A percentile compares a stretch with the other conserved stretches of the same genome.
phyloP scores from a whole-genome alignment of 2,113 vertebrate species.

The Antechinus flavipes region DNA sequence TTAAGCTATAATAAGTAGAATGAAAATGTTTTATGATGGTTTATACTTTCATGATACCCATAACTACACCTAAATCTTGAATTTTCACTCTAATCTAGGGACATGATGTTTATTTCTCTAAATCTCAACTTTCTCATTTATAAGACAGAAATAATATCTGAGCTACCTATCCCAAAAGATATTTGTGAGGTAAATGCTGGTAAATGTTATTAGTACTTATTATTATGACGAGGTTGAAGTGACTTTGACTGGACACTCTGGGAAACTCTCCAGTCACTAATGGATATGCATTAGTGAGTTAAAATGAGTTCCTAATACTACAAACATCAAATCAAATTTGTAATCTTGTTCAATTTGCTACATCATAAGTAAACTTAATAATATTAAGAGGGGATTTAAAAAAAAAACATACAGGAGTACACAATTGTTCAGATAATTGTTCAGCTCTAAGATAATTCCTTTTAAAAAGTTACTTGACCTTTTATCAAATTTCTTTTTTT shows the following conservation, averaged over 20 bases:
- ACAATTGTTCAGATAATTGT: not conserved
- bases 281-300: not conserved
- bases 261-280: not conserved
- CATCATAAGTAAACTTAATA: no score
- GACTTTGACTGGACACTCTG: not conserved
- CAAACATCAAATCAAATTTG: not conserved
- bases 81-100: not conserved
- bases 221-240: not conserved
- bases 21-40: not conserved
- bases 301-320: not conserved
- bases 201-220: not conserved
- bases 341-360: not conserved
- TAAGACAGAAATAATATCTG: not conserved
- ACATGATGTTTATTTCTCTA: not conserved
- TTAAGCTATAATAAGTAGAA: not conserved
- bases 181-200: not conserved
- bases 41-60: not conserved
- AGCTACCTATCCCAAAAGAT: not conserved
- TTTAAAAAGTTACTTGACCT: not conserved
- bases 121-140: not conserved
- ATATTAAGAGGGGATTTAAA: not conserved
- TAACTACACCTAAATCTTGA: not conserved
- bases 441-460: conserved; percentile 24
- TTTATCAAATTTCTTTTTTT: not conserved
- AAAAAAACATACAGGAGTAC: not conserved